phyloP scores from a whole-genome alignment of 2,797 vertebrate genomes.

The Acanthurus lineatus region DNA sequence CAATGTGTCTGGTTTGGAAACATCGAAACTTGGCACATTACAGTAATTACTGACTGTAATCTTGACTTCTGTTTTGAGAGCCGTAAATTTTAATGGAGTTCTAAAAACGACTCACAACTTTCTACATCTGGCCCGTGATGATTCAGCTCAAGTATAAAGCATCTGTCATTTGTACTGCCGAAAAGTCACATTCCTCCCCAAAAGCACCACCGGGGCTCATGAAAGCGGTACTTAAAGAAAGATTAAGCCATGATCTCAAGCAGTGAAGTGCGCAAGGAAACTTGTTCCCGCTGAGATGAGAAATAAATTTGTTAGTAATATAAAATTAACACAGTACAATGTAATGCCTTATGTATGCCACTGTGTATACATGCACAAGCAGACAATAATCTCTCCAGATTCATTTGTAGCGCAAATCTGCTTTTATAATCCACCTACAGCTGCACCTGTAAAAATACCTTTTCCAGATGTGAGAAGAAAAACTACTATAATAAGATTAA shows the following conservation, averaged over 20 bases:
- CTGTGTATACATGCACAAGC: conserved; percentile 6
- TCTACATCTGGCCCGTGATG: background rate
- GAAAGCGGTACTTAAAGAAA: conserved; percentile 45
- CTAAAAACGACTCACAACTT: conserved; percentile 26
- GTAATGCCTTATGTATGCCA: background rate
- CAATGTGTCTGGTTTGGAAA: background rate
- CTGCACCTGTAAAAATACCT: background rate
- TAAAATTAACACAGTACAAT: conserved; percentile 1
- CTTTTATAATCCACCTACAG: conserved; percentile 26
- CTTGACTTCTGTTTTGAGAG: conserved; percentile 24
- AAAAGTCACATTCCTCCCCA: conserved; percentile 33
- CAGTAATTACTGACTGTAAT: conserved; percentile 9
- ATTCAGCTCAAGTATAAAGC: conserved; percentile 32
- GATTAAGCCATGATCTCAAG: conserved; percentile 36
- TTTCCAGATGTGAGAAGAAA: background rate
- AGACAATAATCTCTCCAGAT: conserved; percentile 16
- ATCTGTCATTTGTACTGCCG: conserved; percentile 20
- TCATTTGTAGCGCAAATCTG: conserved; percentile 17
- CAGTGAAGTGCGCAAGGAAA: conserved; percentile 19
- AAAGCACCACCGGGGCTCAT: conserved; percentile 33
- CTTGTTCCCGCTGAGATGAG: background rate
- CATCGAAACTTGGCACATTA: background rate
- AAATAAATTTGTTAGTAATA: conserved; percentile 14
- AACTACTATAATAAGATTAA: conserved; percentile 3
- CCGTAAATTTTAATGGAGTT: conserved; percentile 11